Conservation (phyloP, 1,140 invertebrate genomes). For the Pomacea maculata region DNA sequence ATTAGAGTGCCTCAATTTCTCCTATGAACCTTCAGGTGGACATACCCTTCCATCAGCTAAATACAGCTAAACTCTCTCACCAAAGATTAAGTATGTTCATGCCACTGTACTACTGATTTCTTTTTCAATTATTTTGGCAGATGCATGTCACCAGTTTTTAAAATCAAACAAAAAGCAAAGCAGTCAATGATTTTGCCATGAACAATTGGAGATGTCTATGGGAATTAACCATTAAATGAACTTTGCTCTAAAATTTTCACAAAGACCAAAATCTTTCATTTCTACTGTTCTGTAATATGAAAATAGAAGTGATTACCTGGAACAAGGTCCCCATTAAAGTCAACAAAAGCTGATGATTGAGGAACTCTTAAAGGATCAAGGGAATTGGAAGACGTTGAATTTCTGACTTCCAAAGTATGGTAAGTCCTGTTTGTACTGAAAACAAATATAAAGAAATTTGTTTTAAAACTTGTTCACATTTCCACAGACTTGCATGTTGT, state of each 20-base stretch:
- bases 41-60: too few species aligned
- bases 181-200: not conserved
- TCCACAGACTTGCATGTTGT: too few species aligned
- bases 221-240: not conserved
- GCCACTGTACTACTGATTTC: too few species aligned
- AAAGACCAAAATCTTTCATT: not conserved
- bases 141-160: not conserved
- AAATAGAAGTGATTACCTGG: slow-evolving; percentile 64
- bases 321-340: slow-evolving; percentile 84
- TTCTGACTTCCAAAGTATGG: slow-evolving; percentile 24
- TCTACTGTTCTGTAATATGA: too few species aligned
- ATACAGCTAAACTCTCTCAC: too few species aligned
- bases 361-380: slow-evolving; percentile 70
- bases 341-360: slow-evolving; percentile 90
- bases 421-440: slow-evolving; percentile 37
- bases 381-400: slow-evolving; percentile 6
- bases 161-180: not conserved
- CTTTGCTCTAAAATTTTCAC: not conserved
- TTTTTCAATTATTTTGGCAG: too few species aligned
- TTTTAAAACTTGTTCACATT: too few species aligned
- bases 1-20: too few species aligned
- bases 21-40: too few species aligned
- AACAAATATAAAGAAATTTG: not conserved
- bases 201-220: not conserved
- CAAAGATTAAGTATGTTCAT: too few species aligned